Conservation (phyloP, 2,797 vertebrate species). For the Huso huso region DNA sequence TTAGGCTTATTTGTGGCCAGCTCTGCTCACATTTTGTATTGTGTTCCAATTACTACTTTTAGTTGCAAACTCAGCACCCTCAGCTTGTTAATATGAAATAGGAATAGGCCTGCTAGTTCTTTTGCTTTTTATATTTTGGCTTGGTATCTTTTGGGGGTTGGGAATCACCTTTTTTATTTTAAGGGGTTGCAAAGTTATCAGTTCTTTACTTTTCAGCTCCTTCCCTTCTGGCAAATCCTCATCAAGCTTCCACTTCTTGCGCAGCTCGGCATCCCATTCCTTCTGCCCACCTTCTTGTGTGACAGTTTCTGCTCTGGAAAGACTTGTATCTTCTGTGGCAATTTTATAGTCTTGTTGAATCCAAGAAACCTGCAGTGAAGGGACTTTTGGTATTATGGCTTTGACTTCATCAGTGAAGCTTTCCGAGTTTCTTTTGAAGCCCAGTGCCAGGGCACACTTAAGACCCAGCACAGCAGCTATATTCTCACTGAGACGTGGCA, state of each 20-base stretch:
- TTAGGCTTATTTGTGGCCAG: too few relatives aligned
- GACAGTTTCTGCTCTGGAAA: too few relatives aligned
- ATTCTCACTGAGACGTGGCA: conserved; percentile 71
- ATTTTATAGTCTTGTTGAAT: conserved; percentile 31
- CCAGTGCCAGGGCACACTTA: conserved; percentile 76
- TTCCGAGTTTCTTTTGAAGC: conserved; percentile 60
- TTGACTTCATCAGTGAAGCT: conserved; percentile 58
- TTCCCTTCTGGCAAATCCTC: conserved; percentile 20
- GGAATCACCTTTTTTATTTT: conserved; percentile 81
- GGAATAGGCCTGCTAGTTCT: conserved; percentile 16
- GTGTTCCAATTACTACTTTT: too few relatives aligned
- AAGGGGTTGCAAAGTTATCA: conserved; percentile 62
- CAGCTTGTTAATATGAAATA: too few relatives aligned
- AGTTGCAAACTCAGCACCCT: too few relatives aligned
- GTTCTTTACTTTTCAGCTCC: background rate
- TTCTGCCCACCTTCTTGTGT: conserved; percentile 3
- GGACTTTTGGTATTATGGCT: conserved; percentile 68
- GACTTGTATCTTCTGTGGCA: too few relatives aligned
- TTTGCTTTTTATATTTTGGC: conserved; percentile 31
- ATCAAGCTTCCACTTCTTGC: conserved; percentile 47
- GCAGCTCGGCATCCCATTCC: conserved; percentile 5
- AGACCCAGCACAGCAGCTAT: conserved; percentile 67
- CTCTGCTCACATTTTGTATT: too few relatives aligned
- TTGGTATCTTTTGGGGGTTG: conserved; percentile 75
- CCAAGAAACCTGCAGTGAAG: conserved; percentile 63